Conservation (phyloP, 2,113 vertebrate species). For the Engystomops pustulosus region DNA sequence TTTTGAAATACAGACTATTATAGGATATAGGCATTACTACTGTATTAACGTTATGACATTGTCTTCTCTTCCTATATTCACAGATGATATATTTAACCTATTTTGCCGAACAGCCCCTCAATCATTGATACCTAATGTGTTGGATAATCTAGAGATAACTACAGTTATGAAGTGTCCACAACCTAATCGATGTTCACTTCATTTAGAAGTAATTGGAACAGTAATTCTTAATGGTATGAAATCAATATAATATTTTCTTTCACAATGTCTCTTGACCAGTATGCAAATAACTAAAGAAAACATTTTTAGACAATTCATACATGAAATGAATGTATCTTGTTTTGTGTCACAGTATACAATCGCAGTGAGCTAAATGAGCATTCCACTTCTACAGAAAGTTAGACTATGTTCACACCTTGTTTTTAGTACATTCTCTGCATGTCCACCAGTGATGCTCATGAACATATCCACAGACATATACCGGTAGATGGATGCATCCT, state of each 20-base stretch:
- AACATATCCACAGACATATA: too few species aligned
- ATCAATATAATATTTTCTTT: neutral
- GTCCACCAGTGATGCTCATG: too few species aligned
- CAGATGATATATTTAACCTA: slow-evolving; percentile 67
- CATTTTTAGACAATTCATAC: neutral
- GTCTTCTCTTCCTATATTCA: too few species aligned
- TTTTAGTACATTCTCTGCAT: too few species aligned
- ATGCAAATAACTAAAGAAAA: neutral
- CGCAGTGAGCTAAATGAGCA: too few species aligned
- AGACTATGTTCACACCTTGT: too few species aligned
- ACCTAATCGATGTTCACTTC: slow-evolving; percentile 74
- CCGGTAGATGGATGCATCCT: too few species aligned
- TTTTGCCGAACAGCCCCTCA: slow-evolving; percentile 69
- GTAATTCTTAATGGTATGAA: slow-evolving; percentile 76
- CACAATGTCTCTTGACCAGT: neutral
- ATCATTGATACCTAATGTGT: slow-evolving; percentile 63
- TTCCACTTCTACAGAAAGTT: too few species aligned
- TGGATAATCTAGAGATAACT: slow-evolving; percentile 77
- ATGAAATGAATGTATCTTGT: too few species aligned
- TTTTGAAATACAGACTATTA: neutral
- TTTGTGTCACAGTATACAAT: too few species aligned
- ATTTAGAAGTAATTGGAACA: slow-evolving; percentile 71
- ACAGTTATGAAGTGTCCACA: slow-evolving; percentile 80
- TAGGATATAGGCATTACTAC: too few species aligned
- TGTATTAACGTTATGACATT: too few species aligned